These are phyloP conservation scores for Oreochromis niloticus DNA, from an alignment of 2,113 vertebrate species.

Conservation along the genomic window DNA sequence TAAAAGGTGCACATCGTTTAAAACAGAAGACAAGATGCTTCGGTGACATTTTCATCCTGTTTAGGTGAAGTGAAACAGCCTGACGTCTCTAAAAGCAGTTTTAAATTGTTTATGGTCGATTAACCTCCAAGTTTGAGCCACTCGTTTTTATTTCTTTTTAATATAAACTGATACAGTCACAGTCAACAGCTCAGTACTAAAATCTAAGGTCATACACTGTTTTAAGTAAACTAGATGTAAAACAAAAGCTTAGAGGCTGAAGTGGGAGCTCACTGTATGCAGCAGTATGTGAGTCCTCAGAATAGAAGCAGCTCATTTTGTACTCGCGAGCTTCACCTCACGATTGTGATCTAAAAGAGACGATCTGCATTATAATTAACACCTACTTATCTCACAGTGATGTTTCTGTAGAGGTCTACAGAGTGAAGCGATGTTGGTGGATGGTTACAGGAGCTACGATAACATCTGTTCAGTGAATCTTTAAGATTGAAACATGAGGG, in stretches of 20 bases:
- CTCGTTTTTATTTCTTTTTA: background rate
- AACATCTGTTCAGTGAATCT: background rate
- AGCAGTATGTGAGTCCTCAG: background rate
- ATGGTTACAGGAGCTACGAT: rapidly evolving
- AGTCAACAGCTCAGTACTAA: background rate
- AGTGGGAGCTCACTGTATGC: background rate
- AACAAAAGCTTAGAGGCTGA: background rate
- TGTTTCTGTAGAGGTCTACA: background rate
- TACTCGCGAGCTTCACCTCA: background rate
- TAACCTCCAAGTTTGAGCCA: background rate
- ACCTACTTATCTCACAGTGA: background rate
- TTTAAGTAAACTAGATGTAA: background rate
- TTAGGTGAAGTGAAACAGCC: background rate
- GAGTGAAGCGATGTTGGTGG: background rate
- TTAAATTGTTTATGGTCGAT: background rate
- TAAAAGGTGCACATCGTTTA: background rate
- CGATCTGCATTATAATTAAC: background rate
- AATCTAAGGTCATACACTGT: background rate
- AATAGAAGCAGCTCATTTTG: background rate
- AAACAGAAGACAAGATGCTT: background rate
- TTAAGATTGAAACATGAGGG: background rate
- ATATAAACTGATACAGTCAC: background rate
- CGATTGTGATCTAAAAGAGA: background rate
- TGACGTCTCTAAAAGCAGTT: background rate
- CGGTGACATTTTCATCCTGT: rapidly evolving